Base-by-base conservation (phyloP, 2,888 invertebrate species). In the Prosapia bicincta region DNA sequence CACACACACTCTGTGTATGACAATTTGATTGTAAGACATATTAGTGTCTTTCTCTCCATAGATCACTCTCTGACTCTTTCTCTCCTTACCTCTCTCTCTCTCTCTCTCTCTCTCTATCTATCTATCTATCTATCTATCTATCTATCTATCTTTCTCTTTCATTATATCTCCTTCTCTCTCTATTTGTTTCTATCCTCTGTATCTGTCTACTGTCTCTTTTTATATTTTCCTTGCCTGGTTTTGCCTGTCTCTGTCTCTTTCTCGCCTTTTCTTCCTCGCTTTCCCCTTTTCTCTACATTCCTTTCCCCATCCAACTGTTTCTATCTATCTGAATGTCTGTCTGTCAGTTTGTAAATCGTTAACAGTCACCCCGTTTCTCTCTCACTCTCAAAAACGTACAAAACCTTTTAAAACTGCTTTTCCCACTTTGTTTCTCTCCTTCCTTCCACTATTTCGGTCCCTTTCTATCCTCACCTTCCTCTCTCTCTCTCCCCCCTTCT, bases 1-100 rank as follows among this genome's bases (percentile, higher is more conserved):
- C n/a, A n/a, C n/a, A n/a, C n/a, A n/a, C n/a, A n/a, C n/a, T n/a
- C n/a, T n/a, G n/a, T n/a, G n/a, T n/a, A n/a, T n/a, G n/a, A n/a
- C n/a, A n/a, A n/a, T n/a, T n/a, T n/a, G n/a, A n/a, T n/a, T n/a
- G n/a, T n/a, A n/a, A n/a, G n/a, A n/a, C n/a, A n/a, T n/a, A n/a
- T n/a, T n/a, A n/a, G n/a, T 26, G 3, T 68, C 5, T 26, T 26
- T 68, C 68, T 13, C 6, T 13, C 26, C 25, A n/a, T 5, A n/a
- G n/a, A n/a, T 20, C 26, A n/a, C 26, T 20, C 26, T 7, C 26
- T 78, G 79, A 78, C 81, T 74, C 78, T 78, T 25, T 26, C 20
- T 23, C 9, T 43, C n/a, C n/a, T n/a, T n/a, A n/a, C n/a, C n/a
- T n/a, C n/a, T n/a, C n/a, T n/a, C n/a, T n/a, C n/a, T n/a, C n/a